Conservation (phyloP, 2,113 vertebrate species). For the Apaloderma vittatum region DNA sequence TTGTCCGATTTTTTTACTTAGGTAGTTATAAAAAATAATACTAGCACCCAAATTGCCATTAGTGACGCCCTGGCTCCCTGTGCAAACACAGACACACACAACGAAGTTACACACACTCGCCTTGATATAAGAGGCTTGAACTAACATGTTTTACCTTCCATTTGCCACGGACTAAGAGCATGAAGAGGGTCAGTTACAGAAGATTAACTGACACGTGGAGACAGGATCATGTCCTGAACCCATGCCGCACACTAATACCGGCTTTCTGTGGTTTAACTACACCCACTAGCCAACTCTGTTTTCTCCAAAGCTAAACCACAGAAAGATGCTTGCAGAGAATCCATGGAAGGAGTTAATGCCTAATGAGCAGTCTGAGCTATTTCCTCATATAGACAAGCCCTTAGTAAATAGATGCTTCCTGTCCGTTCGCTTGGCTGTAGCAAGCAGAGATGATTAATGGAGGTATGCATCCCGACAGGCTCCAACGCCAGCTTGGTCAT, state of each 20-base stretch:
- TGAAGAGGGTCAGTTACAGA: constrained; percentile 8
- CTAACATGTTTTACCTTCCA: neutral
- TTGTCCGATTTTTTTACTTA: neutral
- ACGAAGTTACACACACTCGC: neutral
- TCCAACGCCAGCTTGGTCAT: neutral
- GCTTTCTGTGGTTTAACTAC: neutral
- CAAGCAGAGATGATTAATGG: constrained; percentile 38
- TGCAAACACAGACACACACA: rapidly evolving
- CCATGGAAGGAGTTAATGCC: constrained; percentile 26
- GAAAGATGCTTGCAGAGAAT: neutral
- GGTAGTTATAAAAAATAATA: neutral
- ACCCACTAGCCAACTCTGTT: neutral
- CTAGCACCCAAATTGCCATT: neutral
- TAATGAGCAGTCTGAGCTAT: neutral
- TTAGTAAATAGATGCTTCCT: constrained; percentile 53
- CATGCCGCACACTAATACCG: neutral
- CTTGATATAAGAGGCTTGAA: neutral
- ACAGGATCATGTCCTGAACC: neutral
- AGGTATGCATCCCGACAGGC: constrained; percentile 33
- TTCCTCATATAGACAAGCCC: neutral
- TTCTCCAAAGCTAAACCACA: neutral
- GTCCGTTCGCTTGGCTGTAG: neutral
- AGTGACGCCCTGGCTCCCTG: neutral
- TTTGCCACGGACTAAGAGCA: neutral
- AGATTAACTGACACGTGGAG: neutral